These are phyloP conservation scores for Lepisosteus oculatus DNA, from an alignment of 2,113 vertebrate genomes.

Conservation along the genomic window DNA sequence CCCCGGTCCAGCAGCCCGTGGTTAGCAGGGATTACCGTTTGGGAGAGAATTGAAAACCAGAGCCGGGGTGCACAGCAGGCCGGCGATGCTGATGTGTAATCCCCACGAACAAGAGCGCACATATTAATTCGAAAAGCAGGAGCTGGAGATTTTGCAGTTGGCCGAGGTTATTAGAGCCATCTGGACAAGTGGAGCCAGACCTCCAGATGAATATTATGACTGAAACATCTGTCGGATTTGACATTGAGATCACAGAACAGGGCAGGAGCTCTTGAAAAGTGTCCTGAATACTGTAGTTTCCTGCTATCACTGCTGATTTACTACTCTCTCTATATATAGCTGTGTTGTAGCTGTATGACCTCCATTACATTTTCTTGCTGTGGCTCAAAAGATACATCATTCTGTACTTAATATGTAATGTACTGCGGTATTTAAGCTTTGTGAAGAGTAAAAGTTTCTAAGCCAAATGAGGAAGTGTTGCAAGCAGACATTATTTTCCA, in stretches of 20 bases:
- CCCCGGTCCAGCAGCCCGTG: no score
- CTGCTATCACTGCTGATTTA: no score
- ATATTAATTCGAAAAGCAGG: slow-evolving; percentile 42
- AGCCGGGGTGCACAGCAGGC: not conserved
- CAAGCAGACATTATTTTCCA: no score
- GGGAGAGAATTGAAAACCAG: slow-evolving; percentile 2
- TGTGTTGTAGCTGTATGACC: no score
- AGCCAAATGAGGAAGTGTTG: no score
- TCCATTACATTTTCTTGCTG: no score
- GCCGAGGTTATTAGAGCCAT: slow-evolving; percentile 46
- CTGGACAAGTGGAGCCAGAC: slow-evolving; percentile 41
- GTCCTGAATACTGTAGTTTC: no score
- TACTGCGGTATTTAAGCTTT: no score
- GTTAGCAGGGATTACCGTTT: not conserved
- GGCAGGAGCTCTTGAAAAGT: not conserved
- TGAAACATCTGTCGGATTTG: slow-evolving; percentile 41
- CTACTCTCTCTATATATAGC: no score
- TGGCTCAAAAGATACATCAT: no score
- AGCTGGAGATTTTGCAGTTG: slow-evolving; percentile 45
- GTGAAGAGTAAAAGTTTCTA: no score
- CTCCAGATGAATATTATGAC: slow-evolving; percentile 55
- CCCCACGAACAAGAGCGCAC: slow-evolving; percentile 43
- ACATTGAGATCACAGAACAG: slow-evolving; percentile 12
- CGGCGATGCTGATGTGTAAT: slow-evolving; percentile 10
- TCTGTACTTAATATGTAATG: no score